These are phyloP conservation scores for Drosophila bocki DNA, from an alignment of 1,140 invertebrate genomes.

Conservation along the genomic window DNA sequence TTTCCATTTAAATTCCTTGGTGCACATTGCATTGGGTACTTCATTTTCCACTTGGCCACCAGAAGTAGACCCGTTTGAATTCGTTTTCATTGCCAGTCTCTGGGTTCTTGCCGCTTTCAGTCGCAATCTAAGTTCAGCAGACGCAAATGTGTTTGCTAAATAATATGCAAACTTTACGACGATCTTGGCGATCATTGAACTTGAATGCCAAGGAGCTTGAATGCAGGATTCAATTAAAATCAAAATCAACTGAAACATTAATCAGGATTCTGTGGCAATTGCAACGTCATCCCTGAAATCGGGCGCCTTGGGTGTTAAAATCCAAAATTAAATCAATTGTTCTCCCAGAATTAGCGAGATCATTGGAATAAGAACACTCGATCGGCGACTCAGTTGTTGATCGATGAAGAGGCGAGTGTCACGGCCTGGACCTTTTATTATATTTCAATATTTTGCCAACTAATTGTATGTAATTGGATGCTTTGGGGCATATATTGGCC, in stretches of 20 bases:
- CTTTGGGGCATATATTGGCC: constrained; percentile 49
- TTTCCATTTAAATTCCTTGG: constrained; percentile 56
- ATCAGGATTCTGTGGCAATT: constrained; percentile 25
- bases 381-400: constrained; percentile 43
- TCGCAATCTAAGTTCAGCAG: background rate
- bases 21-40: constrained; percentile 47
- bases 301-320: constrained; percentile 51
- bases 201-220: constrained; percentile 2
- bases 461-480: constrained; percentile 72
- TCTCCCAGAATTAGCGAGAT: constrained; percentile 44
- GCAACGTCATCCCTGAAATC: constrained; percentile 23
- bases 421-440: constrained; percentile 61
- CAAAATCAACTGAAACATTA: constrained; percentile 25
- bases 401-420: constrained; percentile 65
- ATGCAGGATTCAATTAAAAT: constrained; percentile 51
- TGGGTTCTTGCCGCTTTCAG: background rate
- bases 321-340: constrained; percentile 63
- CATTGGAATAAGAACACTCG: constrained; percentile 50
- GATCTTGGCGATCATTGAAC: constrained; percentile 39
- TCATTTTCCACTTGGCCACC: constrained; percentile 19
- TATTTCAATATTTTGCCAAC: constrained; percentile 74
- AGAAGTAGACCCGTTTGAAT: constrained; percentile 33
- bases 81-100: constrained; percentile 31
- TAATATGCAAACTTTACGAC: constrained; percentile 60
- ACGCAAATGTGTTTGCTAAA: constrained; percentile 34